Conservation (phyloP, 2,888 invertebrate species). For the Nowickia ferox region DNA sequence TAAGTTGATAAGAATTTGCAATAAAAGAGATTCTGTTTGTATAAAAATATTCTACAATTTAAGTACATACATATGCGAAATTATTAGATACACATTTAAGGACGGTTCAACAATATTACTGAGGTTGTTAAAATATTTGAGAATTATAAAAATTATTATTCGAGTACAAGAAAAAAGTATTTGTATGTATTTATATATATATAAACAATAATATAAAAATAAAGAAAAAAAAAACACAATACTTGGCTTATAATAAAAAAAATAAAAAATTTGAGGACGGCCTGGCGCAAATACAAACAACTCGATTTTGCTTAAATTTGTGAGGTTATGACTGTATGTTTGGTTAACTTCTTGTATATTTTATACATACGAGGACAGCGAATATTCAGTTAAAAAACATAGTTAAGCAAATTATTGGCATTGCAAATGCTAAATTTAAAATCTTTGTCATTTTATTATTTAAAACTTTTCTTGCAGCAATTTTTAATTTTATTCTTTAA, state of each 20-base stretch:
- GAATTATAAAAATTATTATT: slow-evolving; percentile 58
- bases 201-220: neutral
- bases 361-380: no score
- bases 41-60: slow-evolving; percentile 41
- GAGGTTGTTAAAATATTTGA: slow-evolving; percentile 54
- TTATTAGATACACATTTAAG: slow-evolving; percentile 26
- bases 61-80: slow-evolving; percentile 41
- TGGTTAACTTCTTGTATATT: no score
- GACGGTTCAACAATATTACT: slow-evolving; percentile 62
- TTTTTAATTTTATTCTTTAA: no score
- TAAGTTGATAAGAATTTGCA: slow-evolving; percentile 26
- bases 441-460: no score
- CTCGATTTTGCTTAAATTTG: no score
- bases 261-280: slow-evolving; percentile 5
- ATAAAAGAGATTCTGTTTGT: slow-evolving; percentile 21
- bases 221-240: slow-evolving; percentile 58
- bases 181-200: neutral
- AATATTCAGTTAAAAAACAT: no score
- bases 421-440: no score
- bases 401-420: no score
- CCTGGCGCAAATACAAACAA: neutral
- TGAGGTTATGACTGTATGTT: no score
- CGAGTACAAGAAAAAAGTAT: slow-evolving; percentile 33
- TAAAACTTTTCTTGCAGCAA: no score
- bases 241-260: slow-evolving; percentile 71